A percentile compares a stretch with the other conserved stretches of the same genome.
Conservation (phyloP, 2,797 vertebrate genomes). For the Dipus sagitta region DNA sequence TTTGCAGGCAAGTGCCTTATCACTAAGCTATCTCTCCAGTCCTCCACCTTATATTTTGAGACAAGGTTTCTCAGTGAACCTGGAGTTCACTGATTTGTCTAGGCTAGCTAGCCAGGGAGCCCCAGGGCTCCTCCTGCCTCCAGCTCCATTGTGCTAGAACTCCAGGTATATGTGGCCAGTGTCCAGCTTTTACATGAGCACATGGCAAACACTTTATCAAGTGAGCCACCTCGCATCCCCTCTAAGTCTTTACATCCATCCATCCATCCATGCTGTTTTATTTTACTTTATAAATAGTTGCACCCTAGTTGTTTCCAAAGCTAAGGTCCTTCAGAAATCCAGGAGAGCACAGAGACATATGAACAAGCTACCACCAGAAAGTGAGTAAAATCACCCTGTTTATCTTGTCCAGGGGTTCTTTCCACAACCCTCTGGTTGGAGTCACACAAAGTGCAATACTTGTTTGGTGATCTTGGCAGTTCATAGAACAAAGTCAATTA, state of each 20-base stretch:
- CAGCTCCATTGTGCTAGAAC: no score
- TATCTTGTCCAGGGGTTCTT: constrained; percentile 14
- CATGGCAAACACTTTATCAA: background rate
- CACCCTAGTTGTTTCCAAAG: no score
- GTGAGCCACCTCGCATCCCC: background rate
- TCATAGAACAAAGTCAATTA: background rate
- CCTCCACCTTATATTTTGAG: no score
- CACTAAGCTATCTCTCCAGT: no score
- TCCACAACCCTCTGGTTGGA: background rate
- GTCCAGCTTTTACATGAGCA: no score
- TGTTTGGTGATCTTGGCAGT: background rate
- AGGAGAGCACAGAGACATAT: background rate
- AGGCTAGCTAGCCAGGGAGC: no score
- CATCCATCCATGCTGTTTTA: background rate
- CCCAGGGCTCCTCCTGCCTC: no score
- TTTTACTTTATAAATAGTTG: background rate
- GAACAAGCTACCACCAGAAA: background rate
- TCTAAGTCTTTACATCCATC: background rate
- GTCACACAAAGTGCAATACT: background rate
- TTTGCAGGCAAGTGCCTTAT: no score
- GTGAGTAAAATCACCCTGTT: background rate
- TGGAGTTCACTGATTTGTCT: no score
- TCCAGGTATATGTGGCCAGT: no score
- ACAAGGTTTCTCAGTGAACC: no score
- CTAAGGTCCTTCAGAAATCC: constrained; percentile 2